Evolutionary conservation across 2,797 vertebrate genomes (phyloP).

Genomic region (Cottoperca gobio): DNA sequence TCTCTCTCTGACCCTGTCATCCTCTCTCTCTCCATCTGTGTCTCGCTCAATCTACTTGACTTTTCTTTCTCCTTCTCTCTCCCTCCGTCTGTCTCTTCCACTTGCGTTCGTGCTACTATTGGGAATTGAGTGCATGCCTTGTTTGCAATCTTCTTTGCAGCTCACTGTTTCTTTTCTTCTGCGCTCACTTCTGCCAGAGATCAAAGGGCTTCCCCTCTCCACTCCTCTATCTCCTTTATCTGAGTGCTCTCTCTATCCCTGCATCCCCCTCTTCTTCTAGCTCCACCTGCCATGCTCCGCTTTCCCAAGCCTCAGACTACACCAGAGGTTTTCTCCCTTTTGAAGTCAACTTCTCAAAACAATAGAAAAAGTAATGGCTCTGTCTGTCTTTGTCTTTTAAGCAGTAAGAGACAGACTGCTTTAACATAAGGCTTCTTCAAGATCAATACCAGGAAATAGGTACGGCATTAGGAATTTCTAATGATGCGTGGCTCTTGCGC

Average conservation of each 20-base stretch:
- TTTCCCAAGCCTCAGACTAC: slow-evolving; percentile 71
- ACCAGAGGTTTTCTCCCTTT: slow-evolving; percentile 72
- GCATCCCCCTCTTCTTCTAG: slow-evolving; percentile 47
- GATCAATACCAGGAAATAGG: slow-evolving; percentile 76
- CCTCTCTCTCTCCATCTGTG: slow-evolving; percentile 51
- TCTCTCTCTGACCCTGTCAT: slow-evolving; percentile 45
- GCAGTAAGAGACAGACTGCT: slow-evolving; percentile 62
- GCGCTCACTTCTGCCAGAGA: slow-evolving; percentile 78
- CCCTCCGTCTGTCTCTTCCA: slow-evolving; percentile 48
- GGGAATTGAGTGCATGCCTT: slow-evolving; percentile 78
- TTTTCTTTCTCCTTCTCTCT: slow-evolving; percentile 53
- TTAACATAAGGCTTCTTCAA: slow-evolving; percentile 47
- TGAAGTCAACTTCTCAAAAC: slow-evolving; percentile 82
- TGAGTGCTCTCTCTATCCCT: slow-evolving; percentile 52
- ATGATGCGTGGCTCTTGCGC: slow-evolving; percentile 35
- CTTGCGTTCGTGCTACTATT: slow-evolving; percentile 41
- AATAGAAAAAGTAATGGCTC: slow-evolving; percentile 73
- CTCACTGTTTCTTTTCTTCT: slow-evolving; percentile 73
- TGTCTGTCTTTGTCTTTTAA: slow-evolving; percentile 60
- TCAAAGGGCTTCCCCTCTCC: slow-evolving; percentile 84
- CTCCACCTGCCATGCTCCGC: slow-evolving; percentile 66
- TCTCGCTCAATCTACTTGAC: slow-evolving; percentile 61
- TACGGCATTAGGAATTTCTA: slow-evolving; percentile 63
- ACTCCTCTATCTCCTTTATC: slow-evolving; percentile 73
- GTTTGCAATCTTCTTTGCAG: slow-evolving; percentile 75